Evolutionary conservation across 1,140 invertebrate species (phyloP).

Genomic region (Saccostrea glomerata): DNA sequence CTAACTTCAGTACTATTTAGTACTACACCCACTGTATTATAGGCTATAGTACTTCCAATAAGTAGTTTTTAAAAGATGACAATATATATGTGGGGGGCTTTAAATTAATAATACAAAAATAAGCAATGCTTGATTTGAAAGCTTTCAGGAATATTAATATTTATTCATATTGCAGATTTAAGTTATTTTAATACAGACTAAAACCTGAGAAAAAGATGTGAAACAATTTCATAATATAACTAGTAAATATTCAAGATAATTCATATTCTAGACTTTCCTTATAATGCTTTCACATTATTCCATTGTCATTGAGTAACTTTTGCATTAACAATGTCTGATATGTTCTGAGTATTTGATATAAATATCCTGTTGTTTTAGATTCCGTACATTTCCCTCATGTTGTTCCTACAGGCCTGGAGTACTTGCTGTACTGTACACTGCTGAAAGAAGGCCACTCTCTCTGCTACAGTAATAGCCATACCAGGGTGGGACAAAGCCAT

Average conservation of each 20-base stretch:
- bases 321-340: neutral
- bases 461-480: constrained; percentile 79
- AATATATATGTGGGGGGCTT: neutral
- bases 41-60: no score
- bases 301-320: neutral
- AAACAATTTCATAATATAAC: neutral
- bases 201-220: neutral
- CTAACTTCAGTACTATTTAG: no score
- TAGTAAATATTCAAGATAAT: neutral
- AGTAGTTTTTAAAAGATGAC: no score
- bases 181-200: neutral
- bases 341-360: neutral
- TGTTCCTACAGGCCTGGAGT: constrained; percentile 69
- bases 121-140: neutral
- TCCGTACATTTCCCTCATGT: constrained; percentile 75
- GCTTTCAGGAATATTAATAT: neutral
- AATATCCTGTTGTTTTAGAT: constrained; percentile 50
- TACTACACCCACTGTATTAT: no score
- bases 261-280: neutral
- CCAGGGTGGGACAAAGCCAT: constrained; percentile 78
- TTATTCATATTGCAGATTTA: neutral
- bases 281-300: neutral
- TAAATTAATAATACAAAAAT: neutral
- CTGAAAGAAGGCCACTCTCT: constrained; percentile 74
- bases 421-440: constrained; percentile 70